Evolutionary conservation across 2,797 vertebrate species (phyloP), one percentile per base, ranked within the genome.

Genomic region (Poeciliopsis paucimaculata): DNA sequence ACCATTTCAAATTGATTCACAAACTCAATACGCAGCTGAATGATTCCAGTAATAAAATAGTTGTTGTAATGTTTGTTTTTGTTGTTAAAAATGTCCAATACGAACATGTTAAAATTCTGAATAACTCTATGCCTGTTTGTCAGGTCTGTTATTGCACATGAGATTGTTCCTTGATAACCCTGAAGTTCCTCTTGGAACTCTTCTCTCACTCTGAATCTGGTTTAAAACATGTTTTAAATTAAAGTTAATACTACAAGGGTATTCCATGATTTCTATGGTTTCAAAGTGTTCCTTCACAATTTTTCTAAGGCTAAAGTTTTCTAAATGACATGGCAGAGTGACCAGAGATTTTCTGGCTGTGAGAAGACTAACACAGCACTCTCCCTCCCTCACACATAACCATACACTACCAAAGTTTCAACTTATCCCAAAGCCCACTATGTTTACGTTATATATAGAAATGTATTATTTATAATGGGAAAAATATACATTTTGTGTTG

Each of bases 401-500:
- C 9, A 10, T n/a, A n/a, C 53, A 12, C 26, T 57, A 13, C 55
- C 12, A 12, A 60, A 60, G 55, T 13, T 60, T 60, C 12, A 31
- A 15, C 12, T 60, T 31, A 6, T 18, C 28, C 66, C 16, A 39
- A 36, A 66, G 4, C 7, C 36, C 49, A 4, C 46, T 72, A 72
- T 62, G 36, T n/a, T 45, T 36, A 10, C 62, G 9, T 13, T 31
- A 34, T 34, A 57, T 16, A 57, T n/a, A 76, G 13, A 74, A 46
- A 73, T 49, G 13, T 10, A 10, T 18, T 28, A 70, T 55, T 6
- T 43, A 0, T 70, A 5, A 77, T 60, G 36, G 20, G 4, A 10
- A 64, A 64, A 77, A 62, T 47, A 57, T 68, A 28, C 16, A 46
- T 57, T 68, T 76, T 60, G 78, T 60, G 79, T 78, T 18, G 31